A percentile compares a stretch with the other conserved stretches of the same genome.
Conservation (phyloP, 2,888 invertebrate species). For the Synanthedon myopaeformis region DNA sequence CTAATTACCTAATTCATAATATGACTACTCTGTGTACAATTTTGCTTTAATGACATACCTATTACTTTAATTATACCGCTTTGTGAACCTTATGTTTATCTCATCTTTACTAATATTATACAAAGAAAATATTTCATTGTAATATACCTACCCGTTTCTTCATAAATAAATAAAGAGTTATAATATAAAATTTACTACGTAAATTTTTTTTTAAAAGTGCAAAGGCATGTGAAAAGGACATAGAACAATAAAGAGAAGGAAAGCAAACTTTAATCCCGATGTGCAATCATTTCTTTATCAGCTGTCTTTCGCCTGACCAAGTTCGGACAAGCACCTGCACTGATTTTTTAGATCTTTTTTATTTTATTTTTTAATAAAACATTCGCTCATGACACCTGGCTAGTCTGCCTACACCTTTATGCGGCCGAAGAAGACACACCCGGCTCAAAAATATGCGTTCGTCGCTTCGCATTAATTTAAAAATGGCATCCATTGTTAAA, state of each 20-base stretch:
- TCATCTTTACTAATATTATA: neutral
- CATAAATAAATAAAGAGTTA: too few relatives aligned
- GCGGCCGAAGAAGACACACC: conserved; percentile 22
- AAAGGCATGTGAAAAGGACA: conserved; percentile 5
- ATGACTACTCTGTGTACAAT: neutral
- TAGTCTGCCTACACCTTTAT: conserved; percentile 40
- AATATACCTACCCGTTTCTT: too few relatives aligned
- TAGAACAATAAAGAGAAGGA: conserved; percentile 1
- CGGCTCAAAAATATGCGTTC: conserved; percentile 24
- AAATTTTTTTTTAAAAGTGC: conserved; percentile 5
- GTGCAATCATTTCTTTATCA: conserved; percentile 15
- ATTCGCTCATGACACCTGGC: conserved; percentile 51
- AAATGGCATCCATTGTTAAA: neutral
- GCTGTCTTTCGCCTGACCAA: conserved; percentile 59
- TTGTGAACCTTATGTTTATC: too few relatives aligned
- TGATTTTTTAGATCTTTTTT: conserved; percentile 56
- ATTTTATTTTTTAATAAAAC: conserved; percentile 46
- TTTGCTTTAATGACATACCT: too few relatives aligned
- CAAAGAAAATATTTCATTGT: neutral
- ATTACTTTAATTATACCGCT: too few relatives aligned
- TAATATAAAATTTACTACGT: neutral
- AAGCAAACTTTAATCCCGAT: neutral
- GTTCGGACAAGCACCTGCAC: conserved; percentile 49
- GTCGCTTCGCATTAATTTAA: neutral
- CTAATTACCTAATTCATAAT: neutral